Base-by-base conservation (phyloP, 2,888 invertebrate genomes). In the Scaptodrosophila latifasciaeformis region DNA sequence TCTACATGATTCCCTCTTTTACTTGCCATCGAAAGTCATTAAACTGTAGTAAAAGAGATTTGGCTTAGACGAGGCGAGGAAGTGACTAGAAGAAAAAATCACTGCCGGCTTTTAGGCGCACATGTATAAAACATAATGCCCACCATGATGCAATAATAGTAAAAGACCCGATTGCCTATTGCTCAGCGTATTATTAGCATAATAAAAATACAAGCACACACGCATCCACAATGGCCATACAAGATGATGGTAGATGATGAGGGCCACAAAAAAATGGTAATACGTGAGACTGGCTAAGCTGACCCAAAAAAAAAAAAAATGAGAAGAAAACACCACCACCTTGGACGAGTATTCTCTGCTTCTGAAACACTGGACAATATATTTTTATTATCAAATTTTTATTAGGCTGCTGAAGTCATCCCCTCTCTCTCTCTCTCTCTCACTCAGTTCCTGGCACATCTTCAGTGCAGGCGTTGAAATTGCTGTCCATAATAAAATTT, bases 121-220 rank as follows among this genome's bases (percentile, higher is more conserved):
- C 55, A 52, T 56, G 53, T 30, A 50, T 17, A 54, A 59, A 52
- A 56, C 54, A 61, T 67, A 69, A 56, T 58, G 51, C 62, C 44
- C 49, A 30, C n/a, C 2, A n/a, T 15, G 50, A 55, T 57, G 64
- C 56, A 65, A 54, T 65, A 68, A 66, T 70, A 70, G 65, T 70
- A 71, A 81, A 78, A 54, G 66, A 64, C 55, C 62, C 70, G 70
- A 78, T 72, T 67, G 61, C 49, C 68, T 55, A 65, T 67, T 68
- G 68, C 59, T 68, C 69, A 78, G 72, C 81, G 74, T 71, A 83
- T 84, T 83, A 83, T 83, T 84, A 83, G 78, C 84, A 83, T 83
- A 83, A 83, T 83, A 83, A 84, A 83, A 84, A 74, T 66, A 66
- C 63, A 82, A 68, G 54, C 69, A 67, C 67, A 57, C 56, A 50